Conservation (phyloP, 2,797 vertebrate genomes). For the Chaetodon trifasciatus region DNA sequence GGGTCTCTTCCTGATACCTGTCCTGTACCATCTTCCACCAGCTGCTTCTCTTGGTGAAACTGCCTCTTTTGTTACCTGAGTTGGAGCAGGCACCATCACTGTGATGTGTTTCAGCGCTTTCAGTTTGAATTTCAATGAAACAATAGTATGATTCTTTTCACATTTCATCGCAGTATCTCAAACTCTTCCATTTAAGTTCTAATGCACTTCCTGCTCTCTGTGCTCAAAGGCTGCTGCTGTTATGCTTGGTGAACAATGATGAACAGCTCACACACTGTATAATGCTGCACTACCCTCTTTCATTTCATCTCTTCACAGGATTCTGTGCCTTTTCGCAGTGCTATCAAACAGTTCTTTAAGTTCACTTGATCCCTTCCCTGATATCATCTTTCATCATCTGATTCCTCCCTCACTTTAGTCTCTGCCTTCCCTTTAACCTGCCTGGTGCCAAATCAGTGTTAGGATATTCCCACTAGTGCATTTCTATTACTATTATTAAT, state of each 20-base stretch:
- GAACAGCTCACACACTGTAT: conserved; percentile 5
- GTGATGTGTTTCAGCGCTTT: too few species aligned
- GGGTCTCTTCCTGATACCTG: too few species aligned
- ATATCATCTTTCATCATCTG: conserved; percentile 1
- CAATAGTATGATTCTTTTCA: neutral
- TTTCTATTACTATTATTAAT: neutral
- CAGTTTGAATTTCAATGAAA: neutral
- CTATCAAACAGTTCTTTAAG: conserved; percentile 15
- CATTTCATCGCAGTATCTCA: neutral
- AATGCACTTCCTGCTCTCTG: neutral
- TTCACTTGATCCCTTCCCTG: neutral
- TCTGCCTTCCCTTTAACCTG: conserved; percentile 4
- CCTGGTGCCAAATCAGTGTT: neutral
- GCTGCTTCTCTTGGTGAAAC: too few species aligned
- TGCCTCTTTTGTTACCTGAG: too few species aligned
- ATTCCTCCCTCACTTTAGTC: conserved; percentile 4
- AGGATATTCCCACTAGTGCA: neutral
- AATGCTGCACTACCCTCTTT: neutral
- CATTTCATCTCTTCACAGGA: conserved; percentile 8
- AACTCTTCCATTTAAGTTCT: conserved; percentile 1
- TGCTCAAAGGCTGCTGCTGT: neutral
- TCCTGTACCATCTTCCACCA: too few species aligned
- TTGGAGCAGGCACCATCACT: too few species aligned
- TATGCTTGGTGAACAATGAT: neutral
- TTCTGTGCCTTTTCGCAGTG: neutral